A percentile compares a stretch with the other conserved stretches of the same genome.
Conservation (phyloP, 2,888 invertebrate genomes). For the Dorcus parallelipipedus region DNA sequence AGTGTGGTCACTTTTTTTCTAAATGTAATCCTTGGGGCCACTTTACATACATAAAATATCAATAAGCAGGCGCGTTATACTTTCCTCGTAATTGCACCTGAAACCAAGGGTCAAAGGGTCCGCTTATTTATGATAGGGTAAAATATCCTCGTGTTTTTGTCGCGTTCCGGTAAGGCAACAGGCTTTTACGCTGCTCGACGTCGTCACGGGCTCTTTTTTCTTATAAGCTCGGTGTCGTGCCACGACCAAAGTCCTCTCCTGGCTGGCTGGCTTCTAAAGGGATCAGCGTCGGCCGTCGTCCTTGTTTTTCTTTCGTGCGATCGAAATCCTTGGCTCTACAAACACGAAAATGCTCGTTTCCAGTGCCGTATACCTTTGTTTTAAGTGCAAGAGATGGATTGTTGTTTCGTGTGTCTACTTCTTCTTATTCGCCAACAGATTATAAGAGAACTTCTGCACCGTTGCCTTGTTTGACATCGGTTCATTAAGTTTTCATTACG, state of each 20-base stretch:
- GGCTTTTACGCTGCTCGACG: not conserved
- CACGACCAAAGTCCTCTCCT: constrained; percentile 15
- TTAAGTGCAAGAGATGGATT: too few species aligned
- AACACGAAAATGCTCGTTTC: constrained; percentile 5
- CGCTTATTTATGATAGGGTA: not conserved
- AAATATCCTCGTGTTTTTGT: not conserved
- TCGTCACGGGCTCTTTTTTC: constrained; percentile 8
- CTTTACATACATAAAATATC: too few species aligned
- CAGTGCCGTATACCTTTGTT: too few species aligned
- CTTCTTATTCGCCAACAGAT: too few species aligned
- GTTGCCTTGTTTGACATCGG: too few species aligned
- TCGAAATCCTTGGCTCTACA: constrained; percentile 37
- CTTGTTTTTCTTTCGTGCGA: constrained; percentile 35
- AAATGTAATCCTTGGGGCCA: too few species aligned
- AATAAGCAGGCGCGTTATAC: too few species aligned
- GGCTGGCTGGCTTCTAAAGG: constrained; percentile 29
- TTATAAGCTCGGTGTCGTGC: constrained; percentile 22
- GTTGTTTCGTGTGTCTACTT: too few species aligned
- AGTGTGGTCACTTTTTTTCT: too few species aligned
- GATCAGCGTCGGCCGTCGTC: constrained; percentile 30
- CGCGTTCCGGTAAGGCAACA: not conserved
- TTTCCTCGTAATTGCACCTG: too few species aligned
- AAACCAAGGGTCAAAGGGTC: not conserved
- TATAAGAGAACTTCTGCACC: too few species aligned
- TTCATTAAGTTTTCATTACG: too few species aligned